phyloP scores from a whole-genome alignment of 37 sponge, comb jelly and placozoan species.

The Halichondria panicea region DNA sequence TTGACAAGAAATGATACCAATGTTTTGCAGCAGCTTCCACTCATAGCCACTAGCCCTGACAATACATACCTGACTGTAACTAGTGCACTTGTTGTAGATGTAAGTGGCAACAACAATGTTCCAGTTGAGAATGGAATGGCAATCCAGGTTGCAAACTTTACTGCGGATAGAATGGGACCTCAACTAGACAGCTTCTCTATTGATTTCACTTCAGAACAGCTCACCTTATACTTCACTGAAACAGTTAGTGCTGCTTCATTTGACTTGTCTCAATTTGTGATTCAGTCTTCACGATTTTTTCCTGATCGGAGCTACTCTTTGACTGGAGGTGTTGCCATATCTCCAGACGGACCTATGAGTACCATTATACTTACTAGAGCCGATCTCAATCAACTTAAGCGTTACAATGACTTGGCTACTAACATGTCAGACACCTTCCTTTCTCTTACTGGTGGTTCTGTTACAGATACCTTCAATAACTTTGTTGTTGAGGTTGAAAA shows the following conservation, averaged over 20 bases:
- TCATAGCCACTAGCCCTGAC: conserved; percentile 50
- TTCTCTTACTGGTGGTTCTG: conserved; percentile 34
- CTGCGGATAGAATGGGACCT: conserved; percentile 61
- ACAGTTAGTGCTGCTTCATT: conserved; percentile 67
- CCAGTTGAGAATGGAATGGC: conserved; percentile 30
- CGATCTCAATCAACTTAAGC: conserved; percentile 84
- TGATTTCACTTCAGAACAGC: conserved; percentile 51
- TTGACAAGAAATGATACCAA: conserved; percentile 53
- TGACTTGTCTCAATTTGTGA: conserved; percentile 39
- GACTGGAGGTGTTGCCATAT: conserved; percentile 64
- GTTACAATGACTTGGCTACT: conserved; percentile 42
- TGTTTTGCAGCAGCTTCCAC: conserved; percentile 51
- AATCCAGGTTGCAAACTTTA: conserved; percentile 29
- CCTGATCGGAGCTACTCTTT: conserved; percentile 33
- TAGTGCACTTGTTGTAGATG: conserved; percentile 56
- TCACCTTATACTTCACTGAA: conserved; percentile 80
- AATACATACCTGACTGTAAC: conserved; percentile 70
- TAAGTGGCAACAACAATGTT: conserved; percentile 63
- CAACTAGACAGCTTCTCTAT: conserved; percentile 50
- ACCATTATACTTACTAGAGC: conserved; percentile 52
- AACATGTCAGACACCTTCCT: conserved; percentile 54
- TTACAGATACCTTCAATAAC: conserved; percentile 67
- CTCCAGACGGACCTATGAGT: conserved; percentile 17
- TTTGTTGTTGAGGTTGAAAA: conserved; percentile 23
- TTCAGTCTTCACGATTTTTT: conserved; percentile 33